Percentiles rank a stretch among this genome's conserved stretches.
phyloP scores from a whole-genome alignment of 1,140 invertebrate genomes.

The Lordiphosa collinella region DNA sequence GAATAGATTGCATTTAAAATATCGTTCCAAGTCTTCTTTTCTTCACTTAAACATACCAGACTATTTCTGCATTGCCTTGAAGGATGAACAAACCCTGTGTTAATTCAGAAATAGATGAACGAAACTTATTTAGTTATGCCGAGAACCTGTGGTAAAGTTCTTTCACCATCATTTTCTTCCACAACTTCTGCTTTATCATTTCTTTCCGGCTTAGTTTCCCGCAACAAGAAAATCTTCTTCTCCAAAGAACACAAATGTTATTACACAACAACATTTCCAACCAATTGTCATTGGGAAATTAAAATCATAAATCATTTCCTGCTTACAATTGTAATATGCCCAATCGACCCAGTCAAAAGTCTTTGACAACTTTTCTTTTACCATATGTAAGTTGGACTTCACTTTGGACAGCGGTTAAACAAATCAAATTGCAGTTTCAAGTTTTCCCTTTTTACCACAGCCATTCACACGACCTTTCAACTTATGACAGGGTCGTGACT shows the following conservation, averaged over 20 bases:
- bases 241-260: conserved; percentile 3
- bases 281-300: conserved; percentile 25
- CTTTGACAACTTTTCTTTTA: conserved; percentile 4
- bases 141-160: too few relatives aligned
- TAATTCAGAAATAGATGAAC: too few relatives aligned
- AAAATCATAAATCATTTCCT: conserved; percentile 48
- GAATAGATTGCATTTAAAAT: too few relatives aligned
- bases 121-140: too few relatives aligned
- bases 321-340: conserved; percentile 29
- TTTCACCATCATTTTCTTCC: not conserved
- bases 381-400: conserved; percentile 2
- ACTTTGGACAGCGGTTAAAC: conserved; percentile 13
- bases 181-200: conserved; percentile 23
- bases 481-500: conserved; percentile 37
- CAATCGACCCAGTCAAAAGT: conserved; percentile 1
- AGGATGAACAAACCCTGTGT: too few relatives aligned
- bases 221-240: conserved; percentile 24
- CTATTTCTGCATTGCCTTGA: too few relatives aligned
- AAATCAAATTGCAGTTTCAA: conserved; percentile 23
- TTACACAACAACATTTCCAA: conserved; percentile 16
- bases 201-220: conserved; percentile 35
- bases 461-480: conserved; percentile 56
- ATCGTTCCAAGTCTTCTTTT: too few relatives aligned
- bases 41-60: too few relatives aligned
- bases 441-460: conserved; percentile 40